Evolutionary conservation across 2,113 vertebrate species (phyloP).

Genomic region (Alligator mississippiensis): DNA sequence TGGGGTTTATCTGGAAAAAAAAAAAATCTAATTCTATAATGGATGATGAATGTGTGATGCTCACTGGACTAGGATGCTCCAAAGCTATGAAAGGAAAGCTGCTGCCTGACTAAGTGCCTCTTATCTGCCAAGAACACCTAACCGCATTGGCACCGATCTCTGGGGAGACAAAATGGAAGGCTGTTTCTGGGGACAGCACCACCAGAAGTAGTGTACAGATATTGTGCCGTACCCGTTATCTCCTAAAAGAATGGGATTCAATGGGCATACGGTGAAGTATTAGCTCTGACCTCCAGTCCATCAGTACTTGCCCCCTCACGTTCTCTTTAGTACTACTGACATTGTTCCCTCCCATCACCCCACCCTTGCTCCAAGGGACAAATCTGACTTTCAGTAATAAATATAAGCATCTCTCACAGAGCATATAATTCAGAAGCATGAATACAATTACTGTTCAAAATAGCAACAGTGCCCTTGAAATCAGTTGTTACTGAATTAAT

Average conservation of each 20-base stretch:
- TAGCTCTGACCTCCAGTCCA: not conserved
- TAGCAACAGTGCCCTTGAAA: slow-evolving; percentile 67
- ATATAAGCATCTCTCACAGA: not conserved
- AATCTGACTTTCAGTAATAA: not conserved
- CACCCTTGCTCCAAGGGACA: not conserved
- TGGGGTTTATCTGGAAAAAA: not conserved
- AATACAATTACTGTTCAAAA: slow-evolving; percentile 68
- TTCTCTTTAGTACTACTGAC: not conserved
- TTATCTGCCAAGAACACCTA: not conserved
- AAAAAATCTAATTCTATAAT: not conserved
- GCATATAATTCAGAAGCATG: slow-evolving; percentile 10
- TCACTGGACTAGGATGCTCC: not conserved
- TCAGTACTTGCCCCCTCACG: not conserved
- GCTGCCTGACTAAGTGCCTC: not conserved
- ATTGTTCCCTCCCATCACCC: not conserved
- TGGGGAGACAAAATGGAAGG: fast-evolving
- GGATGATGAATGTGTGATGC: not conserved
- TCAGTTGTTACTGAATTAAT: slow-evolving; percentile 67
- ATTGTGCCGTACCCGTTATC: not conserved
- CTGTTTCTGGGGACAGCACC: too few species aligned
- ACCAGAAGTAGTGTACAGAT: not conserved
- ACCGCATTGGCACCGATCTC: not conserved
- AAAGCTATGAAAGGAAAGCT: not conserved
- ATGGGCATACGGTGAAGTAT: not conserved
- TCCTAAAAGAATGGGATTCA: not conserved